Evolutionary conservation across 30 jellyfish, hydroid and myxozoan species (phyloP), one percentile per base, ranked within the genome.

Genomic region (Nemopilema nomurai): DNA sequence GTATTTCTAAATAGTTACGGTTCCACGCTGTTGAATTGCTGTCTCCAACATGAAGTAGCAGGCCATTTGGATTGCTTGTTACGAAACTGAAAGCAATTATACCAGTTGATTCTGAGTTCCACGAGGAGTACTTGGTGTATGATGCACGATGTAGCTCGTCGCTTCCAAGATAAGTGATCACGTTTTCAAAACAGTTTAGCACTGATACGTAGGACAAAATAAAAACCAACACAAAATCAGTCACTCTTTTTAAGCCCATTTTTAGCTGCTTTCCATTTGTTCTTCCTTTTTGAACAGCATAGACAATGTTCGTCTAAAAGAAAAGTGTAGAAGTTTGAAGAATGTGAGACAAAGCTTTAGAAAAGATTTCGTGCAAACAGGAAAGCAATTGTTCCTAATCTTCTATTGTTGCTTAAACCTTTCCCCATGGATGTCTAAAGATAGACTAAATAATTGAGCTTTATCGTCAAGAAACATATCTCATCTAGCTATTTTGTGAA

Each of bases 31-130:
- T 71, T 63, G 64, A 31, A 33, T 83, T 76, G 83, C 92, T 83
- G 87, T 83, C 92, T 30, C 92, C 92, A 23, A 83, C 92, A 72
- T 83, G 92, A 66, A 83, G 92, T 71, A 83, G 66, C 52, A 83
- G 81, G 28, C 92, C 92, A 68, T 83, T 51, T 19, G 92, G 71
- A 71, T 71, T 83, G 80, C 92, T 72, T 8, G 92, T 83, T n/a
- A 71, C 71, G 64, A 83, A 83, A n/a, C 76, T 71, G 62, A 83
- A 83, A 23, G 83, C 17, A 18, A 83, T 83, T 6, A 71, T 62
- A 17, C 92, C 92, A 18, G 62, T 83, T 7, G 70, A 57, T 26
- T 75, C 84, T 3, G 92, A 83, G 86, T 83, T 71, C 92, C 92
- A 83, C 26, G 92, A 67, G 4, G 86, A 21, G 73, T 83, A 83